Evolutionary conservation across 1,140 invertebrate genomes (phyloP).

Genomic region (Neodiprion fabricii): DNA sequence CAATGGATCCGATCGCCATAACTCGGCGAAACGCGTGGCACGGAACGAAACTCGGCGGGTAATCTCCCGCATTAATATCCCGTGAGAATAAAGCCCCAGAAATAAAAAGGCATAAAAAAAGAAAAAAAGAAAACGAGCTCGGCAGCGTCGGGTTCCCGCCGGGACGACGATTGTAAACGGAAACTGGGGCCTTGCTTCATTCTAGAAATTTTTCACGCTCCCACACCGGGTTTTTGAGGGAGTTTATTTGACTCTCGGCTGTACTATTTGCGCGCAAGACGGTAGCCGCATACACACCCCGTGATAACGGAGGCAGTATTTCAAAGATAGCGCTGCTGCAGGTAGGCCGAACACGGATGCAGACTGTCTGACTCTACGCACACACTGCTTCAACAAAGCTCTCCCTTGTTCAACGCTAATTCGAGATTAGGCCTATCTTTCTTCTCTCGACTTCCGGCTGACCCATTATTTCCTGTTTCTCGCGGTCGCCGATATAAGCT

Average conservation of each 20-base stretch:
- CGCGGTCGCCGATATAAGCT: neutral
- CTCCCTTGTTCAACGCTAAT: neutral
- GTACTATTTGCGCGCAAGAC: conserved; percentile 41
- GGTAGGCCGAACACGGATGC: neutral
- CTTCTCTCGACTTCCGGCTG: neutral
- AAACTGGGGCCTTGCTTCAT: neutral
- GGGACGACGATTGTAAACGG: neutral
- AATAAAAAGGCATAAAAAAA: neutral
- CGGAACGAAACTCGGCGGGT: too few species aligned
- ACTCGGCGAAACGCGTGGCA: too few species aligned
- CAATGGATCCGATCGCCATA: too few species aligned
- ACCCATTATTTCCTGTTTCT: conserved; percentile 1
- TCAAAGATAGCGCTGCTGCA: conserved; percentile 40
- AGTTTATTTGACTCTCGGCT: conserved; percentile 11
- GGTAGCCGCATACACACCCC: conserved; percentile 39
- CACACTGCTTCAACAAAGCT: neutral
- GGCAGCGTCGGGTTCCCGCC: neutral
- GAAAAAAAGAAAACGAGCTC: neutral
- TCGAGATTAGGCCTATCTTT: neutral
- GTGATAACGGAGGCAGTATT: conserved; percentile 40
- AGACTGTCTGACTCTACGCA: neutral
- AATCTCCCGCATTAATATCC: too few species aligned
- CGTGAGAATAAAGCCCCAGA: too few species aligned
- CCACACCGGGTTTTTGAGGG: conserved; percentile 8
- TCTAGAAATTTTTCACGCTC: neutral